Evolutionary conservation across 2,113 vertebrate species (phyloP).

Genomic region (Naja naja): DNA sequence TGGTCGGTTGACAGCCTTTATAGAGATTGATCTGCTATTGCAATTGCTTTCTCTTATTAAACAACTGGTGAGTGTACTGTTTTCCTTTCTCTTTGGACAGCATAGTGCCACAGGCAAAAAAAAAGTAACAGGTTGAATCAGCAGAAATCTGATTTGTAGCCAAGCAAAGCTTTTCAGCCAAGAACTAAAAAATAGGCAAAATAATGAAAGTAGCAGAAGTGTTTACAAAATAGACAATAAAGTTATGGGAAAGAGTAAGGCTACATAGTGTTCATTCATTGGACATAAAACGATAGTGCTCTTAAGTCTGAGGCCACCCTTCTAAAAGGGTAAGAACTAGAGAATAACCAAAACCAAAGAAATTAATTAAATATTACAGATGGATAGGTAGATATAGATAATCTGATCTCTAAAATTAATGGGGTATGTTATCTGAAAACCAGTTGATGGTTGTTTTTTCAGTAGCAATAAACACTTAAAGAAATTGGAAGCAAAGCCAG

Average conservation of each 20-base stretch:
- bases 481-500: background rate
- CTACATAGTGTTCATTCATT: background rate
- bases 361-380: background rate
- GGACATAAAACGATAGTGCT: background rate
- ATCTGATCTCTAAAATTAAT: background rate
- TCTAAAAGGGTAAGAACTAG: background rate
- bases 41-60: constrained; percentile 25
- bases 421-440: background rate
- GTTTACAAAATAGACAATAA: background rate
- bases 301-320: background rate
- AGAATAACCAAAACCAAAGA: background rate
- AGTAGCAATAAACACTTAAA: background rate
- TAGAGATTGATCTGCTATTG: background rate
- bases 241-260: background rate
- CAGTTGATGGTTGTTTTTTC: background rate
- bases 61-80: constrained; percentile 37
- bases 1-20: background rate
- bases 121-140: constrained; percentile 8
- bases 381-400: background rate
- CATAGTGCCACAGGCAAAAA: background rate
- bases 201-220: background rate
- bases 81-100: constrained; percentile 7
- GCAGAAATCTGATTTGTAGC: constrained; percentile 19
- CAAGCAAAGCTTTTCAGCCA: background rate
- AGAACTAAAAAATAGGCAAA: background rate